Conservation (phyloP, 1,140 invertebrate genomes). For the Leptinotarsa lineolata region DNA sequence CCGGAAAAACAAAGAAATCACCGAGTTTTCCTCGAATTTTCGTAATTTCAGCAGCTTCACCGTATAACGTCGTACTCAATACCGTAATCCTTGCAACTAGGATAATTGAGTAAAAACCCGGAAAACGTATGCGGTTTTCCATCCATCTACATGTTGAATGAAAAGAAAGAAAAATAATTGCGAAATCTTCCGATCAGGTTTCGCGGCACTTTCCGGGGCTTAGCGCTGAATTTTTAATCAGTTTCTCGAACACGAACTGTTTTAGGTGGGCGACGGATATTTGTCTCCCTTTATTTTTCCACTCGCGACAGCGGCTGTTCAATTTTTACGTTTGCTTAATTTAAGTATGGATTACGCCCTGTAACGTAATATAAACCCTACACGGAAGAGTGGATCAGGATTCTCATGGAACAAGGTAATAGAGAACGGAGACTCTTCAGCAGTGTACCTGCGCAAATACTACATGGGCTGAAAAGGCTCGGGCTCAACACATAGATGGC, state of each 20-base stretch:
- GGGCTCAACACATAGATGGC: too few species aligned
- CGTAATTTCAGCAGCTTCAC: neutral
- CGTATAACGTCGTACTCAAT: neutral
- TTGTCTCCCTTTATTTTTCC: constrained; percentile 43
- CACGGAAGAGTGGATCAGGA: neutral
- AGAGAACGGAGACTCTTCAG: too few species aligned
- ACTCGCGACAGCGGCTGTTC: constrained; percentile 25
- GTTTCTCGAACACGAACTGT: constrained; percentile 46
- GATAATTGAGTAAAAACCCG: constrained; percentile 4
- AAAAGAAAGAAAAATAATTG: constrained; percentile 47
- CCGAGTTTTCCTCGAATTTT: neutral
- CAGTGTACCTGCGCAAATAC: too few species aligned
- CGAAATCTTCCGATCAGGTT: constrained; percentile 46
- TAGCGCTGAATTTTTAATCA: constrained; percentile 51
- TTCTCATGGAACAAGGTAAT: neutral
- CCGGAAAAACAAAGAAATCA: neutral
- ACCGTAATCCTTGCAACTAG: neutral
- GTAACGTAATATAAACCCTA: constrained; percentile 19
- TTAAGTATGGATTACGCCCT: constrained; percentile 37
- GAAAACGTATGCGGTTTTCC: constrained; percentile 11
- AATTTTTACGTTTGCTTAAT: constrained; percentile 42
- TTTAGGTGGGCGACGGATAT: constrained; percentile 31
- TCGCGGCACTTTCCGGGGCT: constrained; percentile 44
- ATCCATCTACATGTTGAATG: constrained; percentile 23
- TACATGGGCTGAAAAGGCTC: too few species aligned